Evolutionary conservation across 2,888 invertebrate species (phyloP).

Genomic region (Eupithecia tripunctaria): DNA sequence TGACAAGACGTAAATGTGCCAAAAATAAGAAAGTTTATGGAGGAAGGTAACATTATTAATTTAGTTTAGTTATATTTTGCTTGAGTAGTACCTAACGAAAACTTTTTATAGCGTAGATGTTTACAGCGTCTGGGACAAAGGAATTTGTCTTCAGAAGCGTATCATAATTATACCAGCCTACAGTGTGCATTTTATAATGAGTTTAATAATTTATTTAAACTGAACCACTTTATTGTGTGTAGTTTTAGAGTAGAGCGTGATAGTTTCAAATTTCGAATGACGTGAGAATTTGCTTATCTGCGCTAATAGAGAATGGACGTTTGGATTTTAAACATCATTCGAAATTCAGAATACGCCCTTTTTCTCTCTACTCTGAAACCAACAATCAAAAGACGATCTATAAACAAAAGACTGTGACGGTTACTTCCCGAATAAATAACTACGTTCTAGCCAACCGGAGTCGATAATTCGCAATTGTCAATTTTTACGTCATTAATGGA

Average conservation of each 20-base stretch:
- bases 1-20: not conserved
- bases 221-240: too few species aligned
- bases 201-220: too few species aligned
- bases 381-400: not conserved
- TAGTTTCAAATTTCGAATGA: not conserved
- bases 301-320: not conserved
- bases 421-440: not conserved
- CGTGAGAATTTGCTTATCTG: not conserved
- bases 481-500: too few species aligned
- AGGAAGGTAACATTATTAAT: not conserved
- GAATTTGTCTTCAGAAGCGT: not conserved
- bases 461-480: too few species aligned
- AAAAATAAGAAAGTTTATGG: not conserved
- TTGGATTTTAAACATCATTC: not conserved
- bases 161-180: not conserved
- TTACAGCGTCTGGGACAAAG: not conserved
- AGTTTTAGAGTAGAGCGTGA: too few species aligned
- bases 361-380: not conserved
- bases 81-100: not conserved
- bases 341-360: not conserved
- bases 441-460: too few species aligned
- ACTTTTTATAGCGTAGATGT: not conserved
- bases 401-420: not conserved
- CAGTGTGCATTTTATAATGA: too few species aligned
- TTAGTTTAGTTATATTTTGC: not conserved